Percentiles rank a stretch among this genome's conserved stretches.
Evolutionary conservation across 2,797 vertebrate genomes (phyloP).

Genomic region (Argya squamiceps): DNA sequence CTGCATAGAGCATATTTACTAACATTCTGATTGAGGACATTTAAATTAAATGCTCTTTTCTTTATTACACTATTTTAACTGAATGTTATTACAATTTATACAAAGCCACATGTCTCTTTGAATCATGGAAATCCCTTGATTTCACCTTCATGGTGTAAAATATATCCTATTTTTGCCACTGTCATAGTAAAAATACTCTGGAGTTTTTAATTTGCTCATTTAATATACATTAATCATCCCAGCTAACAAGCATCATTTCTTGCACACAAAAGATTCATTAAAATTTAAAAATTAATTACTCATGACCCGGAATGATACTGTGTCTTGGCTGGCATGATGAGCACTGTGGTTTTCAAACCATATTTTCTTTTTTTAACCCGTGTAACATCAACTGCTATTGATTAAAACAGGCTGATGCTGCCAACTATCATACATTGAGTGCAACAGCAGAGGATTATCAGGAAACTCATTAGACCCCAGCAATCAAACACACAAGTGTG

Average conservation of each 20-base stretch:
- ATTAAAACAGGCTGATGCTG: background rate
- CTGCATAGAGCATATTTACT: background rate
- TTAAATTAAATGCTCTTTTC: background rate
- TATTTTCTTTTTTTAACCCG: background rate
- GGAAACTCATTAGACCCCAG: background rate
- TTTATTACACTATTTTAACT: background rate
- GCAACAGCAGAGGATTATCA: background rate
- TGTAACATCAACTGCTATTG: background rate
- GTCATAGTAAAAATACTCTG: background rate
- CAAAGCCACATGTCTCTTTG: background rate
- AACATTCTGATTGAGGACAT: background rate
- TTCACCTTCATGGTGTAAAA: background rate
- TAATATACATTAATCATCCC: conserved; percentile 1
- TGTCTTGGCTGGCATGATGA: conserved; percentile 7
- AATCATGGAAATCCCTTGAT: background rate
- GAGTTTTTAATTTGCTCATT: background rate
- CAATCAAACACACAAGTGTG: background rate
- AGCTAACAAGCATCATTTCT: conserved; percentile 20
- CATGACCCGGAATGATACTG: background rate
- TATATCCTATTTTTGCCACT: background rate
- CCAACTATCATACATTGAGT: background rate
- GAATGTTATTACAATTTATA: background rate
- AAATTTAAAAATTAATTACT: conserved; percentile 58
- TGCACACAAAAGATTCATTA: conserved; percentile 37
- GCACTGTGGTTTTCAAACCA: conserved; percentile 2